Conservation (phyloP, 2,113 vertebrate genomes). For the Esox niger region DNA sequence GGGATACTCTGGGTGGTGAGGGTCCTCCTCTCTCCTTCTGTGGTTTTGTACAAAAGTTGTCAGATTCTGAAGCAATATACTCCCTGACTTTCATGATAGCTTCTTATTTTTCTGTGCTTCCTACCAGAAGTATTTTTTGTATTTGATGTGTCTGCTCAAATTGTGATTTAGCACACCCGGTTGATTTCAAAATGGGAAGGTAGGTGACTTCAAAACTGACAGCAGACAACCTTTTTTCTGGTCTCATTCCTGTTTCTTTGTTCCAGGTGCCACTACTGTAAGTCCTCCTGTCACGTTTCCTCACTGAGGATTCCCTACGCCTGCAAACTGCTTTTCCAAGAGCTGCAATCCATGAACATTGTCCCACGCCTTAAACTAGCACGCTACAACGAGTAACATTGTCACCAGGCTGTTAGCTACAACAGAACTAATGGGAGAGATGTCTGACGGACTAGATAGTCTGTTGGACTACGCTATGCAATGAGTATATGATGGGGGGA, state of each 20-base stretch:
- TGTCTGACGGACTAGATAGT: neutral
- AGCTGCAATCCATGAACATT: slow-evolving; percentile 98
- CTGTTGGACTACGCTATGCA: too few species aligned
- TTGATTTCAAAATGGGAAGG: too few species aligned
- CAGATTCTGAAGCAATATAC: too few species aligned
- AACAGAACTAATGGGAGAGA: too few species aligned
- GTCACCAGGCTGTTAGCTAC: too few species aligned
- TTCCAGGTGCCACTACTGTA: slow-evolving; percentile 96
- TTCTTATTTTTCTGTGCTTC: neutral
- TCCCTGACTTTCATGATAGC: too few species aligned
- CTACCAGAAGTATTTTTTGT: neutral
- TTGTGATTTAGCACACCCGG: too few species aligned
- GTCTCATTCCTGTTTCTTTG: slow-evolving; percentile 39
- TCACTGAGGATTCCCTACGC: slow-evolving; percentile 95
- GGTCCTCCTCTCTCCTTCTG: slow-evolving; percentile 10
- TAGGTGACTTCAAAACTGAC: too few species aligned
- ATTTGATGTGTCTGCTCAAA: slow-evolving; percentile 17
- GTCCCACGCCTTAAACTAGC: slow-evolving; percentile 92
- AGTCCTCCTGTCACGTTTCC: slow-evolving; percentile 93
- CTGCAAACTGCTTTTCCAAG: slow-evolving; percentile 98
- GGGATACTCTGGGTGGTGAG: slow-evolving; percentile 96
- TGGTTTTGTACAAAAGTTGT: neutral
- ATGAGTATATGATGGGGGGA: slow-evolving; percentile 34
- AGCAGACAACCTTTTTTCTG: too few species aligned
- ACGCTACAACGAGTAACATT: slow-evolving; percentile 87